Percentiles rank a stretch among this genome's conserved stretches.
These are phyloP conservation scores for Ptychobarbus kaznakovi DNA, from an alignment of 2,797 vertebrate species.

Conservation along the genomic window DNA sequence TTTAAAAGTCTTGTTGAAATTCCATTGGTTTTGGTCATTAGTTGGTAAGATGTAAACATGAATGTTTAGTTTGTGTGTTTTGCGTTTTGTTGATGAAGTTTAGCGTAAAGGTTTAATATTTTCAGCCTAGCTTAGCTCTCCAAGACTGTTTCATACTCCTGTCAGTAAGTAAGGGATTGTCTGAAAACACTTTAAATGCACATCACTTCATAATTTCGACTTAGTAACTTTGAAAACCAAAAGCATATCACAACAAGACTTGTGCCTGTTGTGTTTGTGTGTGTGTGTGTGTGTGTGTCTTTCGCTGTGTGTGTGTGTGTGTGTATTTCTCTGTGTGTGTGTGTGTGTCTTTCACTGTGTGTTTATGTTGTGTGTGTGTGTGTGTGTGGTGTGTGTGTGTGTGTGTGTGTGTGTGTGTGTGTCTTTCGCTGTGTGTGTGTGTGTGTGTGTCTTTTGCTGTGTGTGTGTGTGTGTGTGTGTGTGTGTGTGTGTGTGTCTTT, in stretches of 20 bases:
- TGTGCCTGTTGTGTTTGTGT: conserved; percentile 10
- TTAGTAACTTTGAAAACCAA: background rate
- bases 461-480: no score
- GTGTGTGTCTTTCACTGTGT: background rate
- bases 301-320: conserved; percentile 40
- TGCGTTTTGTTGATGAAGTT: background rate
- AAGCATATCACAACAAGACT: background rate
- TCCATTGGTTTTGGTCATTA: no score
- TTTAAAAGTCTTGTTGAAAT: background rate
- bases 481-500: no score
- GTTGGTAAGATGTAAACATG: no score
- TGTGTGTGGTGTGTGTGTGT: conserved; percentile 48
- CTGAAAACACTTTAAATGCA: background rate
- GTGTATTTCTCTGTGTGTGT: conserved; percentile 48
- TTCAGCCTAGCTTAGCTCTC: no score
- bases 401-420: background rate
- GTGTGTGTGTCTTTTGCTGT: no score
- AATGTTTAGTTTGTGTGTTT: background rate
- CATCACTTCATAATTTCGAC: background rate
- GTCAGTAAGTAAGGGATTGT: background rate
- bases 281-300: conserved; percentile 20
- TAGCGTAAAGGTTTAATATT: background rate
- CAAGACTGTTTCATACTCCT: no score
- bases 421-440: no score
- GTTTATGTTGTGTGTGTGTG: conserved; percentile 23